Evolutionary conservation across 2,888 invertebrate species (phyloP).

Genomic region (Drosophila melanosoma): DNA sequence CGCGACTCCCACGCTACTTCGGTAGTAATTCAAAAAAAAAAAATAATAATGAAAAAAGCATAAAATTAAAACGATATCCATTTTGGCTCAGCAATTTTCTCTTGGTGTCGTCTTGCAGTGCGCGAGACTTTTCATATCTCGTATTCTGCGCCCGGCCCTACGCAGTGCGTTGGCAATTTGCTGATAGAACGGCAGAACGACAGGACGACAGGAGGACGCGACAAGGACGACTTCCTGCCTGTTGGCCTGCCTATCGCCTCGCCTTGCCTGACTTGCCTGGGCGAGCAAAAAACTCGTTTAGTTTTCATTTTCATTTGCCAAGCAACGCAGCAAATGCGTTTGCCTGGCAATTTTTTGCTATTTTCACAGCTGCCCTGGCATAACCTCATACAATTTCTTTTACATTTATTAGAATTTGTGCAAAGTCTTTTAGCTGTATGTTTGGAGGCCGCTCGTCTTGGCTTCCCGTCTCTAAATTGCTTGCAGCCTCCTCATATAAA

Average conservation of each 20-base stretch:
- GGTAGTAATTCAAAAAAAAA: conserved; percentile 57
- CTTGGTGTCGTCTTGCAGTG: conserved; percentile 37
- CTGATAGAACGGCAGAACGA: conserved; percentile 55
- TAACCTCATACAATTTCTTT: conserved; percentile 78
- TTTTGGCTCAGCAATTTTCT: conserved; percentile 73
- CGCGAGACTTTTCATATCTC: conserved; percentile 43
- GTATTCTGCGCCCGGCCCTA: conserved; percentile 40
- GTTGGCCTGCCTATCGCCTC: conserved; percentile 7
- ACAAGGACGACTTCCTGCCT: conserved; percentile 21
- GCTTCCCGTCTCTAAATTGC: conserved; percentile 53
- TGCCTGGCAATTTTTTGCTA: conserved; percentile 69
- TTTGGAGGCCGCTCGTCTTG: conserved; percentile 37
- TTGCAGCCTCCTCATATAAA: conserved; percentile 60
- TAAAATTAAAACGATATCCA: conserved; percentile 76
- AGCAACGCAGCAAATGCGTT: conserved; percentile 65
- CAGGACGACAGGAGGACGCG: conserved; percentile 22
- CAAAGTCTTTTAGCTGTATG: conserved; percentile 45
- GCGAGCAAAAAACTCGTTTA: conserved; percentile 71
- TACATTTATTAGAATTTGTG: conserved; percentile 77
- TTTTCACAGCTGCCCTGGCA: conserved; percentile 74
- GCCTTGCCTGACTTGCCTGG: conserved; percentile 24
- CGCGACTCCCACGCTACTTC: conserved; percentile 28
- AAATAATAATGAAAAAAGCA: neutral
- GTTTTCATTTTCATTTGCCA: conserved; percentile 75
- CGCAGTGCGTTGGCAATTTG: conserved; percentile 76